These are phyloP conservation scores for Apotomis capreana DNA, from an alignment of 2,888 invertebrate genomes.

Conservation along the genomic window DNA sequence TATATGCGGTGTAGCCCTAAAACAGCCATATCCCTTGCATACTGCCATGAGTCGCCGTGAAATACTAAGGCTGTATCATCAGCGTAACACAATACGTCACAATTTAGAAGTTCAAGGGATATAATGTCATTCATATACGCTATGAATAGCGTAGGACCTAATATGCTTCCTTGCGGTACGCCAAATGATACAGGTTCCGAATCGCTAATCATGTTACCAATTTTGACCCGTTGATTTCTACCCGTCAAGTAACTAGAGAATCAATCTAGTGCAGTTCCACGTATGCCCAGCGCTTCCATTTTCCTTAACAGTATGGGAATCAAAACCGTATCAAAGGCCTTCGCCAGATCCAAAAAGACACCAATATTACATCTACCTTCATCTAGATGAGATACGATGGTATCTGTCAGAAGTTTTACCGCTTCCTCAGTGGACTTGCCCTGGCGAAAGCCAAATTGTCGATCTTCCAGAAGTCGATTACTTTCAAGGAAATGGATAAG, in stretches of 20 bases:
- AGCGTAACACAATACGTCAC: slow-evolving; percentile 1
- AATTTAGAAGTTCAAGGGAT: not conserved
- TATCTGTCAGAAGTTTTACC: slow-evolving; percentile 10
- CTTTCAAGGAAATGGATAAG: slow-evolving; percentile 32
- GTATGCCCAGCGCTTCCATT: slow-evolving; percentile 22
- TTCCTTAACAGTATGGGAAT: slow-evolving; percentile 23
- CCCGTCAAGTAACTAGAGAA: slow-evolving; percentile 24
- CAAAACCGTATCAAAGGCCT: not conserved
- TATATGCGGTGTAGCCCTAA: not conserved
- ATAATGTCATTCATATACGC: slow-evolving; percentile 33
- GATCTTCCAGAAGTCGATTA: slow-evolving; percentile 2
- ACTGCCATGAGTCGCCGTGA: not conserved
- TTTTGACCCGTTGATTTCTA: slow-evolving; percentile 2
- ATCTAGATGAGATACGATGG: not conserved
- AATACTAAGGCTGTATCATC: slow-evolving; percentile 3
- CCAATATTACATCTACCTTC: not conserved
- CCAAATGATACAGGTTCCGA: too few relatives aligned
- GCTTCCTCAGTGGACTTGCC: slow-evolving; percentile 20
- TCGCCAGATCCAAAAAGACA: not conserved
- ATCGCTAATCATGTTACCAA: not conserved
- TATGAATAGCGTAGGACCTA: slow-evolving; percentile 33
- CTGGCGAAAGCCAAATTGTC: slow-evolving; percentile 40
- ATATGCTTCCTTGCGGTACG: slow-evolving; percentile 44
- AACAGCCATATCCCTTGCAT: not conserved
- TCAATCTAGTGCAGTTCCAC: slow-evolving; percentile 28